Base-by-base conservation (phyloP, 2,113 vertebrate genomes). In the Oreochromis spilurus region DNA sequence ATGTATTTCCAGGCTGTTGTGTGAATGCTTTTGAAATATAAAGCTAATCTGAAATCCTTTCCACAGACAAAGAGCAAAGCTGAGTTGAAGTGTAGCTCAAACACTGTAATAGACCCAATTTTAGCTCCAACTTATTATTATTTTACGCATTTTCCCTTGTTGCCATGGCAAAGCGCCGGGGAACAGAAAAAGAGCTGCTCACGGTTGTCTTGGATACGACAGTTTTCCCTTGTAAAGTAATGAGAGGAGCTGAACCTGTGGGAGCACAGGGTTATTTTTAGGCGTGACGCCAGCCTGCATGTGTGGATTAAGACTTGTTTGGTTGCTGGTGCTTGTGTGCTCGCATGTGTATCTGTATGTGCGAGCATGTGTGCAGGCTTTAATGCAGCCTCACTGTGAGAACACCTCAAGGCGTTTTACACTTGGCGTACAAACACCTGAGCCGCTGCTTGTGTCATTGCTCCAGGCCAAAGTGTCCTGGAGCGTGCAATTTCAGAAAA, bases 121-220 rank as follows among this genome's bases (percentile, higher is more conserved):
- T 91, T 86, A 91, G 91, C 87, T 89, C 86, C 77, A 87, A 84
- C 92, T 95, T 94, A 94, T 95, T 93, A 95, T 95, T 96, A 95
- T 95, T 95, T 95, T 94, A 95, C 94, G 88, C 91, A 88, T 92
- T 95, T 95, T 93, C 82, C 94, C 94, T 94, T 92, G 96, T 97
- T 97, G 94, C 96, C 93, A 96, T 96, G 96, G 95, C 84, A 79
- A 96, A 93, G 90, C 26, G 5, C 85, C 11, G 82, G 85, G 90
- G 85, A 70, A 89, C 72, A 91, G 85, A 80, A 80, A 52, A 93
- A 83, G 83, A 85, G 90, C 86, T 88, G 91, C 95, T 93, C 90
- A 70, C 52, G 93, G 96, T 97, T 96, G 96, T 96, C 96, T 96
- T 96, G 96, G 96, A 96, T 96, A 96, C 96, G 65, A 90, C 87